Evolutionary conservation across 2,888 invertebrate genomes (phyloP).

Genomic region (Philereme vetulata): DNA sequence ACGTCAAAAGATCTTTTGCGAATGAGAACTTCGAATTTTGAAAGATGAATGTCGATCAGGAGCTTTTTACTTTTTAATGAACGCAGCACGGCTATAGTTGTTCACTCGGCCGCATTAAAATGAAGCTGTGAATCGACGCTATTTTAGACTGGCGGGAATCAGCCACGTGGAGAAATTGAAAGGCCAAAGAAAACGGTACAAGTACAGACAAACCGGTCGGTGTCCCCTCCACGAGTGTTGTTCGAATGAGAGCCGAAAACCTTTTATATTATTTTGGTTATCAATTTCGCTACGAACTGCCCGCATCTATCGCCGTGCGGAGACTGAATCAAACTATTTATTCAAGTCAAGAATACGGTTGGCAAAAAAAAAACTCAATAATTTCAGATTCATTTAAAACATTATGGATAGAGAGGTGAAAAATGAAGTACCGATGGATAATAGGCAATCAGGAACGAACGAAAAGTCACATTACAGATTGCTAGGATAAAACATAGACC

Average conservation of each 20-base stretch:
- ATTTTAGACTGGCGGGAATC: slow-evolving; percentile 43
- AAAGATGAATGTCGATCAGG: slow-evolving; percentile 33
- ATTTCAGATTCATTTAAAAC: too few relatives aligned
- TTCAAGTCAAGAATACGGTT: slow-evolving; percentile 6
- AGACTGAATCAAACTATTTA: slow-evolving; percentile 36
- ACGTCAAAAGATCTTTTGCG: slow-evolving; percentile 24
- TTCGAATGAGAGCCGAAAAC: slow-evolving; percentile 14
- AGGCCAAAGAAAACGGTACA: slow-evolving; percentile 31
- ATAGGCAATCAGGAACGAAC: too few relatives aligned
- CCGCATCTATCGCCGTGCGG: slow-evolving; percentile 31
- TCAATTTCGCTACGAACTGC: slow-evolving; percentile 36
- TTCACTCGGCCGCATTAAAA: slow-evolving; percentile 26
- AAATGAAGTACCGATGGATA: too few relatives aligned
- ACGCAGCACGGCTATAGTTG: slow-evolving; percentile 9
- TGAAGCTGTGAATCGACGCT: slow-evolving; percentile 28
- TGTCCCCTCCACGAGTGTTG: slow-evolving; percentile 42
- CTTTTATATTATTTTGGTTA: slow-evolving; percentile 38
- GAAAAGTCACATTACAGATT: too few relatives aligned
- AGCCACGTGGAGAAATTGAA: slow-evolving; percentile 46
- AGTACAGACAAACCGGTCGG: slow-evolving; percentile 43
- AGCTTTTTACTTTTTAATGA: slow-evolving; percentile 33
- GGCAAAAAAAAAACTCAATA: background rate
- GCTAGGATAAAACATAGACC: too few relatives aligned
- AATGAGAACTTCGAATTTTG: slow-evolving; percentile 25
- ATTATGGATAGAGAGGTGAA: too few relatives aligned